A percentile compares a stretch with the other conserved stretches of the same genome.
These are phyloP conservation scores for Euphonia xanthogaster DNA, from an alignment of 2,797 vertebrate species.

Conservation along the genomic window DNA sequence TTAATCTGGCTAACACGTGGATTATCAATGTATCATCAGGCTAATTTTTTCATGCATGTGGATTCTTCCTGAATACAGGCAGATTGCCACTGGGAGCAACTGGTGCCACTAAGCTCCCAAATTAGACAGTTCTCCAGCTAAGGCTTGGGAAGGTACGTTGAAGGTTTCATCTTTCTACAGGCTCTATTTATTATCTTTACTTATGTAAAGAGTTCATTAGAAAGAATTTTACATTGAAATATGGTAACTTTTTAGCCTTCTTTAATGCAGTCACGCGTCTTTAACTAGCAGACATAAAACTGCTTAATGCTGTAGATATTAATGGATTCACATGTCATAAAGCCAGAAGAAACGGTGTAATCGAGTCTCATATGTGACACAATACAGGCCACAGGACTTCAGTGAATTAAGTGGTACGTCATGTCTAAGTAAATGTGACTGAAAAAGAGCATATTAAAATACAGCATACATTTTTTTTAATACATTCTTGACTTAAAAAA, in stretches of 20 bases:
- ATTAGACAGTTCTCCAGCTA: neutral
- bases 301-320: slow-evolving; percentile 6
- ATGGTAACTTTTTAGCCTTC: neutral
- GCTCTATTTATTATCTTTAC: slow-evolving; percentile 14
- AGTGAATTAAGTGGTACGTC: neutral
- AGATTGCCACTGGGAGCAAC: neutral
- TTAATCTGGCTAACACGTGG: neutral
- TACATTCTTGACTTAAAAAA: neutral
- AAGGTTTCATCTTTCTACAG: neutral
- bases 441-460: neutral
- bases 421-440: neutral
- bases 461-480: neutral
- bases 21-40: neutral
- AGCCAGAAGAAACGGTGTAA: neutral
- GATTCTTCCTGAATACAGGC: neutral
- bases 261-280: neutral
- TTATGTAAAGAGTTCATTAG: slow-evolving; percentile 9
- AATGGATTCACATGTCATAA: slow-evolving; percentile 4
- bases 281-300: slow-evolving; percentile 23
- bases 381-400: neutral
- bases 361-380: neutral
- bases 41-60: neutral
- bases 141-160: neutral
- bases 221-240: slow-evolving; percentile 26
- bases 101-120: neutral